phyloP scores from a whole-genome alignment of 2,888 invertebrate genomes.

The Danaus chrysippus region DNA sequence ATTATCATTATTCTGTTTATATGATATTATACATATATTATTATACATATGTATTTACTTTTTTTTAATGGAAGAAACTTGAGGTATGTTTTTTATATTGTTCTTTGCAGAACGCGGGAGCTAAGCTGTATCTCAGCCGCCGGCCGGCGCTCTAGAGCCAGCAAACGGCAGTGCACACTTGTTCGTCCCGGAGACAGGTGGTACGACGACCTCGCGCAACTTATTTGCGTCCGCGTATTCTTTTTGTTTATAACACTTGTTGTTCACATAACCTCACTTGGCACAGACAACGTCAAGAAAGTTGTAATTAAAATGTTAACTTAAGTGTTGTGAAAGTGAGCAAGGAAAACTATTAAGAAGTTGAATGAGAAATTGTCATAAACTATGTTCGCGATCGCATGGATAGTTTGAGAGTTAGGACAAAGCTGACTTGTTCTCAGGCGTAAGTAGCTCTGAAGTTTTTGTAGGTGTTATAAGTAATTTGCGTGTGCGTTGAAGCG shows the following conservation, averaged over 20 bases:
- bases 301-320: conserved; percentile 52
- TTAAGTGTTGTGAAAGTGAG: conserved; percentile 70
- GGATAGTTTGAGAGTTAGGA: conserved; percentile 48
- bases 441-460: conserved; percentile 33
- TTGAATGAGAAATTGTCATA: conserved; percentile 67
- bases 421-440: conserved; percentile 26
- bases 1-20: neutral
- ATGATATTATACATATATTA: no score
- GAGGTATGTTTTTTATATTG: conserved; percentile 3
- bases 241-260: conserved; percentile 70
- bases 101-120: conserved; percentile 49
- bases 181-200: conserved; percentile 70
- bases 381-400: conserved; percentile 57
- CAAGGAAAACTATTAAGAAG: conserved; percentile 58
- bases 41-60: no score
- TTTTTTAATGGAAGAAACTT: no score
- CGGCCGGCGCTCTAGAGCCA: conserved; percentile 44
- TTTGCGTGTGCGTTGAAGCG: conserved; percentile 40
- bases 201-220: conserved; percentile 50
- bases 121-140: conserved; percentile 38
- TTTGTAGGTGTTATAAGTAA: conserved; percentile 26
- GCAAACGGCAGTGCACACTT: conserved; percentile 66
- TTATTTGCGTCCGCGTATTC: conserved; percentile 67
- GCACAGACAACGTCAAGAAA: conserved; percentile 5
- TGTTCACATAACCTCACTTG: conserved; percentile 44